Conservation (phyloP, 2,888 invertebrate species). For the Mechanitis messenoides region DNA sequence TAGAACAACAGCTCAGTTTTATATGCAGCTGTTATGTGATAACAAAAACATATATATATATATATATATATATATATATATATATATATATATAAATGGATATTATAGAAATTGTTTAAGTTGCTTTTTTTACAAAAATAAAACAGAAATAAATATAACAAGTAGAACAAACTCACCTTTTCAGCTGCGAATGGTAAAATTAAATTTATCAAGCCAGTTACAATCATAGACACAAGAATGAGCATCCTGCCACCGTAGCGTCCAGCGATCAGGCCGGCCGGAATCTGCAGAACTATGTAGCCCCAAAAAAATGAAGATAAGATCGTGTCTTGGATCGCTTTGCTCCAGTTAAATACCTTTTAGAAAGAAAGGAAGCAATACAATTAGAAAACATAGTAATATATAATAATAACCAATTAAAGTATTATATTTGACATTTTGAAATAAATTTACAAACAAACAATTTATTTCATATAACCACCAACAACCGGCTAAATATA, state of each 20-base stretch:
- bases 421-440: too few relatives aligned
- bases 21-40: not conserved
- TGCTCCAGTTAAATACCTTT: constrained; percentile 77
- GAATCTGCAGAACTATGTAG: constrained; percentile 84
- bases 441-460: too few relatives aligned
- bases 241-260: constrained; percentile 86
- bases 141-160: too few relatives aligned
- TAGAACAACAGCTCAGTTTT: not conserved
- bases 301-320: constrained; percentile 90
- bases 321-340: constrained; percentile 76
- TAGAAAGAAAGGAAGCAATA: constrained; percentile 12
- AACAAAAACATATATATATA: not conserved
- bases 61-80: not conserved
- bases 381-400: not conserved
- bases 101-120: too few relatives aligned
- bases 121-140: too few relatives aligned
- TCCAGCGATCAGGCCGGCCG: constrained; percentile 84
- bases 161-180: constrained; percentile 36
- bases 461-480: too few relatives aligned
- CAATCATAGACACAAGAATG: constrained; percentile 61
- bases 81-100: too few relatives aligned
- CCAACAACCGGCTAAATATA: too few relatives aligned
- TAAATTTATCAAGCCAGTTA: constrained; percentile 56
- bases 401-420: too few relatives aligned
- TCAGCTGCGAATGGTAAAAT: constrained; percentile 55